These are phyloP conservation scores for Clistopyga incitator DNA, from an alignment of 2,888 invertebrate genomes.

Conservation along the genomic window DNA sequence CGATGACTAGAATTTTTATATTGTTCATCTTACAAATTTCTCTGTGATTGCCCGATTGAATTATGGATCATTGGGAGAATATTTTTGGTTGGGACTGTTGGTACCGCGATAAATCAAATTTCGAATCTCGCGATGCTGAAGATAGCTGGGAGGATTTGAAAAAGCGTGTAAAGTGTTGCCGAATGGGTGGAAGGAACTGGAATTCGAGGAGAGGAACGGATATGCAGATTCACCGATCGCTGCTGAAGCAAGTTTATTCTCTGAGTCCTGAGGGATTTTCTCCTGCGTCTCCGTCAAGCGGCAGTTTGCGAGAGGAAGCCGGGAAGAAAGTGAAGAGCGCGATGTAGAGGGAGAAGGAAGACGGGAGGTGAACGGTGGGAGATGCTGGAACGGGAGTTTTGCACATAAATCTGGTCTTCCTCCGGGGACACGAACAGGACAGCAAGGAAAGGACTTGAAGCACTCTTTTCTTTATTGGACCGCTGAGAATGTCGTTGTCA, in stretches of 20 bases:
- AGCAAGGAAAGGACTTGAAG: slow-evolving; percentile 80
- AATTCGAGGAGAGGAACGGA: slow-evolving; percentile 64
- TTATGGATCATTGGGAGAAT: not conserved
- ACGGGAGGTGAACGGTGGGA: slow-evolving; percentile 61
- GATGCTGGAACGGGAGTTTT: slow-evolving; percentile 80
- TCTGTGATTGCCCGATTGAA: not conserved
- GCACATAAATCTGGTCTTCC: slow-evolving; percentile 84
- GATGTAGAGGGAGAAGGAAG: slow-evolving; percentile 30
- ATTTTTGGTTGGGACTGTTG: not conserved
- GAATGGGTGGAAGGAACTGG: not conserved
- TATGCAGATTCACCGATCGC: slow-evolving; percentile 79
- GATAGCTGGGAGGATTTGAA: not conserved
- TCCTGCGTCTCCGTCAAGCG: slow-evolving; percentile 80
- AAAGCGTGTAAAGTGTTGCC: slow-evolving; percentile 11
- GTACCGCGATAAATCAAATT: not conserved
- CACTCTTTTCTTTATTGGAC: slow-evolving; percentile 83
- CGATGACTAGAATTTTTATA: no score
- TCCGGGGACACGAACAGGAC: slow-evolving; percentile 79
- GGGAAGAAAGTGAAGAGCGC: slow-evolving; percentile 42
- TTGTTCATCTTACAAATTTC: no score
- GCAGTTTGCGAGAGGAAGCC: slow-evolving; percentile 47
- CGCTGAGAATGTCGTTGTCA: slow-evolving; percentile 79
- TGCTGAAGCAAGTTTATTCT: slow-evolving; percentile 80
- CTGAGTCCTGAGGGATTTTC: slow-evolving; percentile 81
- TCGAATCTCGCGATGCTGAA: not conserved